Conservation (phyloP, 2,888 invertebrate genomes). For the Prosapia bicincta region DNA sequence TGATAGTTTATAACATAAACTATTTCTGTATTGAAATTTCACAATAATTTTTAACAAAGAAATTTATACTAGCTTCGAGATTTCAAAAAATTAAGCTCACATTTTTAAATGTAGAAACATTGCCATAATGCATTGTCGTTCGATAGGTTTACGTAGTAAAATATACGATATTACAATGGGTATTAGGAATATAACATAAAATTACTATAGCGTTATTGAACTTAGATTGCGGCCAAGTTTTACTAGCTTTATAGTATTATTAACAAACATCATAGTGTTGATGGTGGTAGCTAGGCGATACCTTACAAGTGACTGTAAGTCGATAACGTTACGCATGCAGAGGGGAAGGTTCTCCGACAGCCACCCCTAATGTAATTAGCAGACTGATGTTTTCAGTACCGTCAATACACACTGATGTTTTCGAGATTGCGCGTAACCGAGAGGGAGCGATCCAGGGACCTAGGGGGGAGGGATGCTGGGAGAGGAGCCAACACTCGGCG, state of each 20-base stretch:
- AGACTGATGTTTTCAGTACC: neutral
- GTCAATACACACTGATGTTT: neutral
- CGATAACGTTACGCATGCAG: neutral
- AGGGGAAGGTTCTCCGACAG: neutral
- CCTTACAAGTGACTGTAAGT: neutral
- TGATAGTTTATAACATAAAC: too few relatives aligned
- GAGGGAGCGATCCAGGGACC: neutral
- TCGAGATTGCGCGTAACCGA: neutral
- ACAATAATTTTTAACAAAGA: too few relatives aligned
- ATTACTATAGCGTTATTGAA: neutral
- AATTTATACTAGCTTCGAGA: too few relatives aligned
- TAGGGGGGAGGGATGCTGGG: neutral
- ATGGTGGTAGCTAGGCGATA: neutral
- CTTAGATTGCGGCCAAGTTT: neutral
- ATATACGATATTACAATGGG: too few relatives aligned
- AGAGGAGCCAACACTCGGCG: neutral
- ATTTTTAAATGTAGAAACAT: too few relatives aligned
- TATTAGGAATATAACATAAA: too few relatives aligned
- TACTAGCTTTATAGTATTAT: neutral
- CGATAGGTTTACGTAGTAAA: too few relatives aligned
- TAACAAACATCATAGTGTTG: neutral
- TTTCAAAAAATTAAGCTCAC: too few relatives aligned
- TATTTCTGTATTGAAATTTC: too few relatives aligned
- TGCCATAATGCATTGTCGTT: too few relatives aligned
- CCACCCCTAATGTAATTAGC: conserved; percentile 2